Evolutionary conservation across 2,113 vertebrate genomes (phyloP), one percentile per base, ranked within the genome.

Genomic region (Chaenogobius annularis): DNA sequence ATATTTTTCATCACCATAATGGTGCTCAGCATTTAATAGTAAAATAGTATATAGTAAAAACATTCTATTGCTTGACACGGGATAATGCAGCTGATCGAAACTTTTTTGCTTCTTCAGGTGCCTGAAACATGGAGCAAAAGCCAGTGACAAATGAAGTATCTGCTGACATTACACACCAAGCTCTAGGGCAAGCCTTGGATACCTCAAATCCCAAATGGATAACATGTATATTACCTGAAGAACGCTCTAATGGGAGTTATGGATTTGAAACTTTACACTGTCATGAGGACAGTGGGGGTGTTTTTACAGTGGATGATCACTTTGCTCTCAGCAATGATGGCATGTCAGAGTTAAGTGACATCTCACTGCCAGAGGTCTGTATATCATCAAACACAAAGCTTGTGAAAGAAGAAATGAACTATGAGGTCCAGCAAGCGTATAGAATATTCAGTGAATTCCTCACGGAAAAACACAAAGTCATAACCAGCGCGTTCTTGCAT

Each of bases 391-490:
- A 88, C 73, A 72, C 71, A 17, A 75, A 69, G 19, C 83, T 78
- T 22, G 76, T 83, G 14, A 90, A 94, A 46, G 95, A 94, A 61
- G 92, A 88, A 52, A 89, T 96, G 86, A 95, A 81, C 74, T 92
- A 95, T 17, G 97, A 99, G 86, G 83, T 98, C 77, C 95, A 96
- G 79, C 96, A 98, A 86, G 96, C 94, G 0, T 93, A 95, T 68
- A 94, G 94, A 76, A 98, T 99, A 86, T 93, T 99, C 73, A 90
- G 88, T 44, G 94, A 95, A 72, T 96, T 99, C 80, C 92, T 97
- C 23, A 83, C 92, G 81, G 97, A 98, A 81, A 97, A 97, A 86
- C 86, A 97, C 89, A 95, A 96, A 73, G 92, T 90, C 2, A 87
- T 96, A 79, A 94, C 95, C 11, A 89, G 90, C 19, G 94, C 95